phyloP scores from a whole-genome alignment of 2,888 invertebrate genomes.

The Epiblema foenella region DNA sequence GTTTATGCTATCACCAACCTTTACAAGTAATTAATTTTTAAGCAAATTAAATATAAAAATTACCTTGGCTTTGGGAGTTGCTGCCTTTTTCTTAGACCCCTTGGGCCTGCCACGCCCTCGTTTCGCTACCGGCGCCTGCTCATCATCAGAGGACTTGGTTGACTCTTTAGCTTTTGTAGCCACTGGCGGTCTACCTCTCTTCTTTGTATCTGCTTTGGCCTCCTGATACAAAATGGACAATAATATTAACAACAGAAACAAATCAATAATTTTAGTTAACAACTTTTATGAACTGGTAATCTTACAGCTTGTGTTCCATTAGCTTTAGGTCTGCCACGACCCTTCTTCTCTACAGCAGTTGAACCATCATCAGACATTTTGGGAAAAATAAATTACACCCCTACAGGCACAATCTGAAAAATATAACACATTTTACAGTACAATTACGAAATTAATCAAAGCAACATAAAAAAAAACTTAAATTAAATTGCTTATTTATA shows the following conservation, averaged over 20 bases:
- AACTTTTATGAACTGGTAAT: constrained; percentile 31
- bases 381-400: constrained; percentile 55
- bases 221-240: constrained; percentile 60
- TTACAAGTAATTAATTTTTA: background rate
- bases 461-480: background rate
- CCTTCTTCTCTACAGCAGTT: constrained; percentile 82
- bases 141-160: constrained; percentile 82
- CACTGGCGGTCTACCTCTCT: constrained; percentile 77
- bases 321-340: constrained; percentile 80
- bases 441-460: background rate
- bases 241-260: background rate
- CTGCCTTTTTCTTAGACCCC: constrained; percentile 82
- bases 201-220: constrained; percentile 79
- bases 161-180: constrained; percentile 80
- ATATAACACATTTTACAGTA: constrained; percentile 24
- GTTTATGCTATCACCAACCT: background rate
- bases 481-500: background rate
- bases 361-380: constrained; percentile 84
- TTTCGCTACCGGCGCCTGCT: constrained; percentile 82
- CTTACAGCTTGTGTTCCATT: constrained; percentile 80
- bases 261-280: background rate
- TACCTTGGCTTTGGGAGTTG: constrained; percentile 77
- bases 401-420: constrained; percentile 61
- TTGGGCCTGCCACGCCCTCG: constrained; percentile 84
- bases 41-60: constrained; percentile 4